Conservation (phyloP, 2,113 vertebrate species). For the Silurus asotus region DNA sequence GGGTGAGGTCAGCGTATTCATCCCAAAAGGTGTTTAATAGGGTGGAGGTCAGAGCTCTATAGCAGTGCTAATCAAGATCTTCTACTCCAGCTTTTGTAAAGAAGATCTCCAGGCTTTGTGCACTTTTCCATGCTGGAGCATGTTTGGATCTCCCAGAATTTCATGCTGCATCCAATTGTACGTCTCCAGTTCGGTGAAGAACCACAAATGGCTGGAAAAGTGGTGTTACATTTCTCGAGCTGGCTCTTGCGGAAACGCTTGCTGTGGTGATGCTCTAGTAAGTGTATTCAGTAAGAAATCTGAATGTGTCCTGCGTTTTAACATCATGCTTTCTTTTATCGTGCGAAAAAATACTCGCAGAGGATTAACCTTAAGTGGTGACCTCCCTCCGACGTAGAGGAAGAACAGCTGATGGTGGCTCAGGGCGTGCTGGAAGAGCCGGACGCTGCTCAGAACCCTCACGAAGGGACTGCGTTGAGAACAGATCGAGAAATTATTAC, state of each 20-base stretch:
- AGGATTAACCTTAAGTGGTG: conserved; percentile 84
- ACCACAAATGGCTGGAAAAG: too few relatives aligned
- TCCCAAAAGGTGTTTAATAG: too few relatives aligned
- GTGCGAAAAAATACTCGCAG: background rate
- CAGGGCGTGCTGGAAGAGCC: conserved; percentile 87
- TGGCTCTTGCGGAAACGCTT: background rate
- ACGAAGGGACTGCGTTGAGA: conserved; percentile 78
- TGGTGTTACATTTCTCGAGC: background rate
- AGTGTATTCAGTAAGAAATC: background rate
- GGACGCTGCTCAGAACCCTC: conserved; percentile 80
- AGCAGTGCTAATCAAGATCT: too few relatives aligned
- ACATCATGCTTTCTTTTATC: background rate
- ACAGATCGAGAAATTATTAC: background rate
- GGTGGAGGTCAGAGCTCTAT: too few relatives aligned
- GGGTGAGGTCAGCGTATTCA: too few relatives aligned
- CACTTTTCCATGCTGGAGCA: too few relatives aligned
- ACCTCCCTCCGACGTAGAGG: conserved; percentile 89
- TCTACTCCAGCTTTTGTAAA: too few relatives aligned
- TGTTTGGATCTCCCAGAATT: too few relatives aligned
- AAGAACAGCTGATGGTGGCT: conserved; percentile 84
- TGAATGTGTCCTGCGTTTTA: background rate
- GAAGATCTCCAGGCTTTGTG: too few relatives aligned
- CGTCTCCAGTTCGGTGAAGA: too few relatives aligned
- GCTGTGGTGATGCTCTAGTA: background rate
- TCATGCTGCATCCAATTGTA: too few relatives aligned